These are phyloP conservation scores for Hydropsyche betteni DNA, from an alignment of 2,888 invertebrate species.

Conservation along the genomic window DNA sequence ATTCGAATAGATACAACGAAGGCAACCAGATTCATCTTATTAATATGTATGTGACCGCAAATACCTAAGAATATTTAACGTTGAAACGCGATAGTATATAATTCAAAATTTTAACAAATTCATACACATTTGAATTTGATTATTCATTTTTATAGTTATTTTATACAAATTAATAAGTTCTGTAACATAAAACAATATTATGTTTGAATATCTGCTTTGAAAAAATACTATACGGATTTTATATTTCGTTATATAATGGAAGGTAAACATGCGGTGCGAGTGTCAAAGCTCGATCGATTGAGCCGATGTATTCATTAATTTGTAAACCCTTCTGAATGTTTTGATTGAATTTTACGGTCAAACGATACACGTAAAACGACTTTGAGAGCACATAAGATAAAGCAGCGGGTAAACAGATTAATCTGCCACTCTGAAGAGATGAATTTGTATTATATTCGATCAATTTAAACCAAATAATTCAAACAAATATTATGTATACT, in stretches of 20 bases:
- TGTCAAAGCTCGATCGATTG: too few species aligned
- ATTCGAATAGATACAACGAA: conserved; percentile 35
- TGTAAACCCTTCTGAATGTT: conserved; percentile 3
- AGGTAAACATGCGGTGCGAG: too few species aligned
- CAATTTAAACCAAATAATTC: too few species aligned
- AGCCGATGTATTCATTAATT: conserved; percentile 3
- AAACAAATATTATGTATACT: too few species aligned
- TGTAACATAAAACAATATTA: too few species aligned
- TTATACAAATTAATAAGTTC: neutral
- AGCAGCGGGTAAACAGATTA: too few species aligned
- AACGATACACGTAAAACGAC: conserved; percentile 10
- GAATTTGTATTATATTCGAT: too few species aligned
- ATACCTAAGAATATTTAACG: neutral
- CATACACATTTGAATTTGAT: neutral
- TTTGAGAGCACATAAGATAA: neutral
- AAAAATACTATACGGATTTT: too few species aligned
- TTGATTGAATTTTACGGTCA: conserved; percentile 21
- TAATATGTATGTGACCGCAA: conserved; percentile 32
- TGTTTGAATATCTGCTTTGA: too few species aligned
- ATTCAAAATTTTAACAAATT: neutral
- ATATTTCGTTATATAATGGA: too few species aligned
- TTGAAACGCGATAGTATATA: neutral
- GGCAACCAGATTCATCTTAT: conserved; percentile 35
- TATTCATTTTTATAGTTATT: neutral
- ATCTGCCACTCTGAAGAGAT: too few species aligned